Evolutionary conservation across 2,797 vertebrate genomes (phyloP).

Genomic region (Trichosurus vulpecula): DNA sequence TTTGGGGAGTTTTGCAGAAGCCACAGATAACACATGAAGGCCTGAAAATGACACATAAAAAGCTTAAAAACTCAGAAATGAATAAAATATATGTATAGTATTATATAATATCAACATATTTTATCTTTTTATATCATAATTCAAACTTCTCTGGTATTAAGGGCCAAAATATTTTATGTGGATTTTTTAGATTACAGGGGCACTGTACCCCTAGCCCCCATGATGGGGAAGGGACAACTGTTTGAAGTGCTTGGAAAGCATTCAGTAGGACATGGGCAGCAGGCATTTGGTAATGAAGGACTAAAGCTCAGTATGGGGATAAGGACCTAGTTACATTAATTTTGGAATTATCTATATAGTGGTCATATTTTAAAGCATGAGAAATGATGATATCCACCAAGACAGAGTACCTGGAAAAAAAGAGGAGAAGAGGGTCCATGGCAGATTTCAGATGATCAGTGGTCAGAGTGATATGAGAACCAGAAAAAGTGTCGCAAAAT

Average conservation of each 20-base stretch:
- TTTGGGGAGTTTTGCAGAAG: not conserved
- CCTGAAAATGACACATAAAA: not conserved
- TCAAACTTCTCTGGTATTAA: not conserved
- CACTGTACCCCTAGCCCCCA: not conserved
- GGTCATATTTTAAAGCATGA: not conserved
- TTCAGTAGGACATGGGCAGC: not conserved
- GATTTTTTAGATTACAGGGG: not conserved
- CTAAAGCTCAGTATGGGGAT: not conserved
- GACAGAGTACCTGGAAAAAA: not conserved
- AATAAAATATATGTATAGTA: not conserved
- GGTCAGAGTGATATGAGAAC: not conserved
- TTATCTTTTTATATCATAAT: not conserved
- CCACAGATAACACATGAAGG: not conserved
- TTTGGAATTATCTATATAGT: not conserved
- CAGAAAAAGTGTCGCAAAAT: not conserved
- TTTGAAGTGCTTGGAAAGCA: not conserved
- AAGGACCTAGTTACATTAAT: not conserved
- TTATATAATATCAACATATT: not conserved
- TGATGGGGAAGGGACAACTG: not conserved
- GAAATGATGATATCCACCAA: not conserved
- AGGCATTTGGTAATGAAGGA: not conserved
- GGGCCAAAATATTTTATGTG: not conserved
- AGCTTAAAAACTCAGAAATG: not conserved
- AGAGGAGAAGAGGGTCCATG: not conserved
- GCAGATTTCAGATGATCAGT: not conserved